A percentile compares a stretch with the other conserved stretches of the same genome.
Conservation (phyloP, 2,113 vertebrate species). For the Tupaia tana region DNA sequence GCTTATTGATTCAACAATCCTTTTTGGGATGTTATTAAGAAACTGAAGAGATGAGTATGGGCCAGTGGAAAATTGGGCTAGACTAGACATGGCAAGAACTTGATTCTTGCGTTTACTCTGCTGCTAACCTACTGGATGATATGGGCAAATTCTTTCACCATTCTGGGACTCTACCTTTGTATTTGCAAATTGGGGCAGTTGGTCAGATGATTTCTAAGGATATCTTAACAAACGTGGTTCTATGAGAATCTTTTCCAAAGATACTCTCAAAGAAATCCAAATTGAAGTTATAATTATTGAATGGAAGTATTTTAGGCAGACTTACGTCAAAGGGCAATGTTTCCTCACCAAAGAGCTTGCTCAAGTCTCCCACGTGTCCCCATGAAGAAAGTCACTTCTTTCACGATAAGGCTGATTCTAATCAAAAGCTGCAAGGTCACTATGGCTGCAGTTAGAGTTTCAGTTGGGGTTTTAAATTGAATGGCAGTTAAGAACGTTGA, state of each 20-base stretch:
- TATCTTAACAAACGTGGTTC: neutral
- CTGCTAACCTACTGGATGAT: neutral
- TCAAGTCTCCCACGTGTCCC: neutral
- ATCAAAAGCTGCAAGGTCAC: neutral
- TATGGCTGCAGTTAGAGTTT: neutral
- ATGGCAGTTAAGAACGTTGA: neutral
- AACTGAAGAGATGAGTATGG: neutral
- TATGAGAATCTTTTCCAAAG: neutral
- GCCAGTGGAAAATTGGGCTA: neutral
- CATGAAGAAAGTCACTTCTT: neutral
- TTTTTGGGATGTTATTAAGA: neutral
- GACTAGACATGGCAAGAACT: neutral
- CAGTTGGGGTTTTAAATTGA: neutral
- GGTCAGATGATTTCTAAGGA: neutral
- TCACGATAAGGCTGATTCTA: neutral
- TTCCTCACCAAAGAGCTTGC: neutral
- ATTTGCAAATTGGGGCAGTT: neutral
- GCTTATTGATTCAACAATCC: neutral
- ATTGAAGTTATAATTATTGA: neutral
- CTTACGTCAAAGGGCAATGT: neutral
- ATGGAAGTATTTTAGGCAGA: neutral
- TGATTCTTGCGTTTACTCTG: neutral
- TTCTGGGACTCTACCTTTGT: neutral
- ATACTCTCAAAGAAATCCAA: neutral
- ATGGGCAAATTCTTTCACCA: neutral